These are phyloP conservation scores for Macrobrachium nipponense DNA, from an alignment of 1,140 invertebrate genomes.

Conservation along the genomic window DNA sequence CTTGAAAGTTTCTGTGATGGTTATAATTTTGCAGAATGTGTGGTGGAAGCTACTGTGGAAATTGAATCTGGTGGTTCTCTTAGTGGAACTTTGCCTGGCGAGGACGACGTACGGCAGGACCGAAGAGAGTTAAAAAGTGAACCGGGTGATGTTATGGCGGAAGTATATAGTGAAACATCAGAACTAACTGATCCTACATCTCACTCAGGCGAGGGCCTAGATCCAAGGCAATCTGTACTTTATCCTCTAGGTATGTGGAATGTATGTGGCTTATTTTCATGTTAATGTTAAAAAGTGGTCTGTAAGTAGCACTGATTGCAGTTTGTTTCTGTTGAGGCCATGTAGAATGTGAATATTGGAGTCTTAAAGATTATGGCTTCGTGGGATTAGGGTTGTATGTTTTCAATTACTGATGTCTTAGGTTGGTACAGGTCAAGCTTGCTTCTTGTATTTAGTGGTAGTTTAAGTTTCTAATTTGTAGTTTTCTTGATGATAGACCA, in stretches of 20 bases:
- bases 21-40: slow-evolving; percentile 43
- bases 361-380: too few relatives aligned
- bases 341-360: too few relatives aligned
- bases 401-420: too few relatives aligned
- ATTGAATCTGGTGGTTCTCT: slow-evolving; percentile 33
- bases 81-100: slow-evolving; percentile 45
- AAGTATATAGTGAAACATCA: slow-evolving; percentile 56
- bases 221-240: slow-evolving; percentile 49
- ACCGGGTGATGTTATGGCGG: slow-evolving; percentile 54
- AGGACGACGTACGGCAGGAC: slow-evolving; percentile 45
- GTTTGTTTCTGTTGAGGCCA: too few relatives aligned
- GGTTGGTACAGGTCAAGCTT: too few relatives aligned
- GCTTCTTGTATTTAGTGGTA: too few relatives aligned
- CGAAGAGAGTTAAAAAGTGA: slow-evolving; percentile 55
- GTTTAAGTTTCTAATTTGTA: too few relatives aligned
- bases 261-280: background rate
- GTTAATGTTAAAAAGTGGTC: background rate
- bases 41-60: slow-evolving; percentile 44
- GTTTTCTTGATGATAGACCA: too few relatives aligned
- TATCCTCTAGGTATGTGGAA: slow-evolving; percentile 50
- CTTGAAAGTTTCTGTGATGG: background rate
- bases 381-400: too few relatives aligned
- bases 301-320: background rate
- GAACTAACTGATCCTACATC: slow-evolving; percentile 54
- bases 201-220: slow-evolving; percentile 54